Conservation (phyloP, 1,140 invertebrate species). For the Lepidotrigona ventralis region DNA sequence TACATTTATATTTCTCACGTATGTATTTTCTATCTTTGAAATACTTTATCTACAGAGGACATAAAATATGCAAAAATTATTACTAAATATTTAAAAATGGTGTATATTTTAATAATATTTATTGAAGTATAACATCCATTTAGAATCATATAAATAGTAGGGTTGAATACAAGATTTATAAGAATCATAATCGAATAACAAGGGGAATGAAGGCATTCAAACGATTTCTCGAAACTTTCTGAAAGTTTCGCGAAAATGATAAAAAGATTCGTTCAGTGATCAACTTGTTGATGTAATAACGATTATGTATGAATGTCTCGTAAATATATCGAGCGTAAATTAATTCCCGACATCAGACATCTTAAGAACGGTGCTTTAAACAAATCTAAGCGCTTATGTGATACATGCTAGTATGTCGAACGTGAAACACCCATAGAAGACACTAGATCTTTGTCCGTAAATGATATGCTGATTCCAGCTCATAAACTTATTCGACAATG, state of each 20-base stretch:
- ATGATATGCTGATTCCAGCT: constrained; percentile 24
- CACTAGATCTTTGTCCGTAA: constrained; percentile 27
- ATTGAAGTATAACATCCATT: too few relatives aligned
- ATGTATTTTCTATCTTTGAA: too few relatives aligned
- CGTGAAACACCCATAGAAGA: constrained; percentile 14
- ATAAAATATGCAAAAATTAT: too few relatives aligned
- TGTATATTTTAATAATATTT: too few relatives aligned
- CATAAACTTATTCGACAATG: not conserved
- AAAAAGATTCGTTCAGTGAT: constrained; percentile 6
- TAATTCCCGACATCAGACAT: constrained; percentile 1
- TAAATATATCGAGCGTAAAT: constrained; percentile 22
- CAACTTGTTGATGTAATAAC: not conserved
- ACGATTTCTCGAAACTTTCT: not conserved
- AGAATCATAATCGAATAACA: not conserved
- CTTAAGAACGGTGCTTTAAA: constrained; percentile 18
- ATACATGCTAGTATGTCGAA: constrained; percentile 1
- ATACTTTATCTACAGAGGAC: too few relatives aligned
- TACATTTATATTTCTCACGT: too few relatives aligned
- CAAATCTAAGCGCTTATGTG: constrained; percentile 32
- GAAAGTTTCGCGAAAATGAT: constrained; percentile 9
- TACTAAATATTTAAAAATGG: too few relatives aligned
- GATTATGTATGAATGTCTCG: too few relatives aligned
- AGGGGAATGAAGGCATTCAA: not conserved
- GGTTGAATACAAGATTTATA: too few relatives aligned
- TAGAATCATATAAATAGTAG: too few relatives aligned